Percentiles rank a stretch among this genome's conserved stretches.
These are phyloP conservation scores for Huso huso DNA, from an alignment of 2,797 vertebrate genomes.

Conservation along the genomic window DNA sequence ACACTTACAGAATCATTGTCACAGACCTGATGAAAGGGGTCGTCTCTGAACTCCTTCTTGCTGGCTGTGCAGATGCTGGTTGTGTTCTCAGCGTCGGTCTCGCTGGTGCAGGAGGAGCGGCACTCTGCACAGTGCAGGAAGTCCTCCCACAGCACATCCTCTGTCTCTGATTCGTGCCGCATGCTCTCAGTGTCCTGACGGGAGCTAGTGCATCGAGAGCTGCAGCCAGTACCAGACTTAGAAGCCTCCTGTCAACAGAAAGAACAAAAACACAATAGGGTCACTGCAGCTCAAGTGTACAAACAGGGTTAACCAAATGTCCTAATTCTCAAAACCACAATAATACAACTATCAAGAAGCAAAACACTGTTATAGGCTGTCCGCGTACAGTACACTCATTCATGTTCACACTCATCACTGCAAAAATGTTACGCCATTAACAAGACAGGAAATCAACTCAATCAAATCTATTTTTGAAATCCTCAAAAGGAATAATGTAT, in stretches of 20 bases:
- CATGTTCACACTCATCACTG: no score
- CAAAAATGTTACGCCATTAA: no score
- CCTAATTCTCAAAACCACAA: no score
- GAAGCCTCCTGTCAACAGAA: slow-evolving; percentile 70
- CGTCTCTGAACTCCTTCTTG: slow-evolving; percentile 93
- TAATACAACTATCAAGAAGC: no score
- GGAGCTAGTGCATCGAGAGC: slow-evolving; percentile 88
- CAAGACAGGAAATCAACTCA: no score
- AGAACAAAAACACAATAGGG: neutral
- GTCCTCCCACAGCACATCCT: slow-evolving; percentile 95
- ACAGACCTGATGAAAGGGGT: slow-evolving; percentile 92
- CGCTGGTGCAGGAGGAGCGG: slow-evolving; percentile 84
- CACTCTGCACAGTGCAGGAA: slow-evolving; percentile 93
- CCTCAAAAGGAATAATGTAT: no score
- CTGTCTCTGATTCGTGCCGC: slow-evolving; percentile 89
- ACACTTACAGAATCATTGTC: neutral
- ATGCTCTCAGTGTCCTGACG: slow-evolving; percentile 90
- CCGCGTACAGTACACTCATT: no score
- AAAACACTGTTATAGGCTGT: no score
- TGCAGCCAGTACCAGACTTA: slow-evolving; percentile 90
- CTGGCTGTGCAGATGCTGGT: slow-evolving; percentile 68
- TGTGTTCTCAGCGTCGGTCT: slow-evolving; percentile 84
- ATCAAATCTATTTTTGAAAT: no score
- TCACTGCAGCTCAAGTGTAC: neutral
- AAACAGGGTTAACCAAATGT: neutral